A percentile compares a stretch with the other conserved stretches of the same genome.
phyloP scores from a whole-genome alignment of 2,797 vertebrate species.

The Scomberomorus guttatus region DNA sequence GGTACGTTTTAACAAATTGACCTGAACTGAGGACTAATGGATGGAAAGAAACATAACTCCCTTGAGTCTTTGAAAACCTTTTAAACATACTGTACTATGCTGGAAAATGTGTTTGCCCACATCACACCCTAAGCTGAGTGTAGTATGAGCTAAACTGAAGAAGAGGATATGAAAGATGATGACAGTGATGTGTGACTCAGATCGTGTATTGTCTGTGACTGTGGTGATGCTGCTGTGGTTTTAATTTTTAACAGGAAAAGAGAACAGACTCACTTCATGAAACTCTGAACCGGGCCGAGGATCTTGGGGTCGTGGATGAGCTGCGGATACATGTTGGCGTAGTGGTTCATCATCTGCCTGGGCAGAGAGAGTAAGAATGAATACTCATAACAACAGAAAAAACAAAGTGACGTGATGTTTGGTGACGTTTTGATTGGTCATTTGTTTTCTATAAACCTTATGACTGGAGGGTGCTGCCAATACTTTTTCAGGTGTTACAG shows the following conservation, averaged over 20 bases:
- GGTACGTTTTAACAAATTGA: not conserved
- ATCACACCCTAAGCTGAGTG: not conserved
- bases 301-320: slow-evolving; percentile 83
- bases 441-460: no score
- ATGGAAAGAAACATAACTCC: not conserved
- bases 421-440: not conserved
- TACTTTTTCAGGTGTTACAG: not conserved
- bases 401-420: not conserved
- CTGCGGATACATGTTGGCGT: slow-evolving; percentile 92
- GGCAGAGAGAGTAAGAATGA: not conserved
- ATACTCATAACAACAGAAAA: not conserved
- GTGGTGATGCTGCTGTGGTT: not conserved
- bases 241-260: not conserved
- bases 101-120: not conserved
- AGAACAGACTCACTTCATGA: slow-evolving; percentile 88
- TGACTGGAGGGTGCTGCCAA: not conserved
- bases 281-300: slow-evolving; percentile 83
- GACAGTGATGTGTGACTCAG: not conserved
- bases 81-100: not conserved
- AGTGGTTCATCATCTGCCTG: slow-evolving; percentile 93
- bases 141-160: slow-evolving; percentile 4
- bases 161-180: slow-evolving; percentile 61
- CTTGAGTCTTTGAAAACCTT: not conserved
- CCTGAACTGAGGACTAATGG: not conserved
- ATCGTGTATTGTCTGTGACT: not conserved